These are phyloP conservation scores for Seira ritae DNA, from an alignment of 2,888 invertebrate genomes.

Conservation along the genomic window DNA sequence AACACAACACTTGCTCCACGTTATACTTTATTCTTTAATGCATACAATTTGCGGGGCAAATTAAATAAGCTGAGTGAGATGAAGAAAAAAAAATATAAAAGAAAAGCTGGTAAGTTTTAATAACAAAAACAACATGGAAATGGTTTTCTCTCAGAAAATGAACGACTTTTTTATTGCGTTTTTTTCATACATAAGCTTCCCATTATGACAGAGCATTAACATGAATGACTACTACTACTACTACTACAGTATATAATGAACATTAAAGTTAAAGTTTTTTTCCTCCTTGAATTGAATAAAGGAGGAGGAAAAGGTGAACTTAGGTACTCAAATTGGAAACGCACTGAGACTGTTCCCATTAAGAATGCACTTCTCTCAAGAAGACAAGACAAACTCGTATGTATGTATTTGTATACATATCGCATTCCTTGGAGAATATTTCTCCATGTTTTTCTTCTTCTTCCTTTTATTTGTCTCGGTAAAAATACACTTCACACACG, in stretches of 20 bases:
- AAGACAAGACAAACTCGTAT: background rate
- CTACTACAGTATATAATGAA: slow-evolving; percentile 9
- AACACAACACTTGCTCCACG: too few relatives aligned
- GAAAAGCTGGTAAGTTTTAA: background rate
- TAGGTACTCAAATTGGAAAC: background rate
- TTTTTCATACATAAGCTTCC: background rate
- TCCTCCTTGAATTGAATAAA: background rate
- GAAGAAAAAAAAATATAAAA: background rate
- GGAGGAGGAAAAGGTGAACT: background rate
- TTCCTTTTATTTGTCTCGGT: background rate
- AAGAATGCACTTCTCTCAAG: background rate
- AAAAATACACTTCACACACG: too few relatives aligned
- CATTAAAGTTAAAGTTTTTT: background rate
- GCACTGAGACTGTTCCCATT: background rate
- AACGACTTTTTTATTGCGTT: background rate
- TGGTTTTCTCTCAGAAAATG: background rate
- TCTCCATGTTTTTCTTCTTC: background rate
- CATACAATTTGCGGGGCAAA: background rate
- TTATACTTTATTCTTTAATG: too few relatives aligned
- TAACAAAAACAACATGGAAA: background rate
- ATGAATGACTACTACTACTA: too few relatives aligned
- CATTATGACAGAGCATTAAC: background rate
- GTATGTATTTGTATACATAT: too few relatives aligned
- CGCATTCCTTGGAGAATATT: background rate
- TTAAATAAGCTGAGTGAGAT: background rate